Evolutionary conservation across 2,888 invertebrate species (phyloP).

Genomic region (Carcina quercana): DNA sequence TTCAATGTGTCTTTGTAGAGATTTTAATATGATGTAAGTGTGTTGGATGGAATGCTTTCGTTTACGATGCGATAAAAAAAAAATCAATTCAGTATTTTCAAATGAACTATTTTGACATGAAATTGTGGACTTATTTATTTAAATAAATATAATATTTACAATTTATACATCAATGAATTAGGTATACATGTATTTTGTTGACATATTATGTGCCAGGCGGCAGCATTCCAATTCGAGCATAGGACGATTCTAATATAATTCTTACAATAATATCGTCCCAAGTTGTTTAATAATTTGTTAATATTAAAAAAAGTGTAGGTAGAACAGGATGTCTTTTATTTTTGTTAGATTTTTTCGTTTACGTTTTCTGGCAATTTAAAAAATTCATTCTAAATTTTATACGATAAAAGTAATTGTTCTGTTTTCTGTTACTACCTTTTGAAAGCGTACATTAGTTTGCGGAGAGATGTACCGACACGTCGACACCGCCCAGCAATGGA

Average conservation of each 20-base stretch:
- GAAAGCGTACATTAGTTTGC: constrained; percentile 25
- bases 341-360: constrained; percentile 61
- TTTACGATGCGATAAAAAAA: constrained; percentile 19
- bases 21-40: constrained; percentile 56
- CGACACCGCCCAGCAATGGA: constrained; percentile 21
- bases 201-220: constrained; percentile 26
- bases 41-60: constrained; percentile 58
- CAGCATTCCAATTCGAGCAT: constrained; percentile 53
- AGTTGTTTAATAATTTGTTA: constrained; percentile 68
- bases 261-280: constrained; percentile 72
- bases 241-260: constrained; percentile 74
- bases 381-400: constrained; percentile 42
- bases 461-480: constrained; percentile 21
- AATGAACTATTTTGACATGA: constrained; percentile 9
- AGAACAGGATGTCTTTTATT: constrained; percentile 52
- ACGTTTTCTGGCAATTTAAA: constrained; percentile 49
- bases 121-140: too few species aligned
- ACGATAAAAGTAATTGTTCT: constrained; percentile 29
- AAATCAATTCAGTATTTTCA: too few species aligned
- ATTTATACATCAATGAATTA: too few species aligned
- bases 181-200: too few species aligned
- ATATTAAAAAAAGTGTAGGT: constrained; percentile 55
- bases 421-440: constrained; percentile 38
- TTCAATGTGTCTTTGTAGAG: constrained; percentile 65
- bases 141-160: too few species aligned